Evolutionary conservation across 2,888 invertebrate species (phyloP).

Genomic region (Boloria euphrosyne): DNA sequence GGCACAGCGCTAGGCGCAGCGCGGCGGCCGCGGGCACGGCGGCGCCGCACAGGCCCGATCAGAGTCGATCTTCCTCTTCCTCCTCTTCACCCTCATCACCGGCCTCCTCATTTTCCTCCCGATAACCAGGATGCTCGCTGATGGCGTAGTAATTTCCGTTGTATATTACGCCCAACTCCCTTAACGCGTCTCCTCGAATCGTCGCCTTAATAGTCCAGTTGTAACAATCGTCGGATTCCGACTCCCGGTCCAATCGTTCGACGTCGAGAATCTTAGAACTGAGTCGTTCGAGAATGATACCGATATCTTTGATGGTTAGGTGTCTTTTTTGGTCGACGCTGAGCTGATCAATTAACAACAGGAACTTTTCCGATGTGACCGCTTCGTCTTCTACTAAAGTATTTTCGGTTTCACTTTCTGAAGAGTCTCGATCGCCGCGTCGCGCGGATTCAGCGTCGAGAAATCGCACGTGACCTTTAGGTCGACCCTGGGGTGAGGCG

Average conservation of each 20-base stretch:
- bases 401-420: conserved; percentile 96
- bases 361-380: conserved; percentile 94
- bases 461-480: conserved; percentile 92
- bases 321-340: conserved; percentile 96
- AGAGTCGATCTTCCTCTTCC: conserved; percentile 88
- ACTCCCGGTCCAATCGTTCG: conserved; percentile 94
- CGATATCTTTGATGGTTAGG: conserved; percentile 96
- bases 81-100: conserved; percentile 92
- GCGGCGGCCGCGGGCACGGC: conserved; percentile 74
- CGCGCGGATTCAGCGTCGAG: conserved; percentile 87
- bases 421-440: conserved; percentile 90
- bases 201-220: conserved; percentile 98
- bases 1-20: conserved; percentile 71
- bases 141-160: conserved; percentile 97
- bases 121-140: conserved; percentile 96
- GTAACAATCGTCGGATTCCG: conserved; percentile 96
- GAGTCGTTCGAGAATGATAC: conserved; percentile 95
- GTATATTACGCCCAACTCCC: conserved; percentile 96
- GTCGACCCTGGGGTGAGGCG: conserved; percentile 85
- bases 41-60: conserved; percentile 82
- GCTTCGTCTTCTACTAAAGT: conserved; percentile 96
- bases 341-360: conserved; percentile 95
- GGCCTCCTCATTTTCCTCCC: conserved; percentile 93
- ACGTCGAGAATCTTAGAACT: conserved; percentile 97
- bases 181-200: conserved; percentile 93